Base-by-base conservation (phyloP, 1,140 invertebrate species). In the Helicoverpa zea region DNA sequence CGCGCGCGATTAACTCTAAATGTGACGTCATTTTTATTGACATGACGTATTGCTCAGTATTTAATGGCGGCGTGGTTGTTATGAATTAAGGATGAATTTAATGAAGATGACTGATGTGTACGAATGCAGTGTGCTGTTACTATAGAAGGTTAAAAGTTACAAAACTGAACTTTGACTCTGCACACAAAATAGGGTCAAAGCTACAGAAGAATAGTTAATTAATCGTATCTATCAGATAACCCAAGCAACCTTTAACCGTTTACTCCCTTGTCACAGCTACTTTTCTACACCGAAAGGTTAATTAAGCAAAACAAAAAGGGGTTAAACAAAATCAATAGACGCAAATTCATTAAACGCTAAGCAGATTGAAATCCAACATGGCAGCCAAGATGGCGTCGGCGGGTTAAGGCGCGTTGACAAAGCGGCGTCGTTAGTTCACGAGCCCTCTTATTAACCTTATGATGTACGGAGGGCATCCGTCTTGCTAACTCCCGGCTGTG, bases 271-370 rank as follows among this genome's bases (percentile, higher is more conserved):
- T 87, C 85, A 84, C 86, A 87, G 87, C 84, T 85, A 86, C 85
- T 86, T 85, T 86, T 82, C 78, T 87, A 91, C 89, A 91, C 81
- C 86, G 82, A 93, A 94, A 94, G 92, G 92, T 94, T 94, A 94
- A 94, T 94, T 94, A 94, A 94, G 92, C 90, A 91, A 94, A 94
- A 94, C 93, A 94, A 94, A 94, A 94, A 94, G 92, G 93, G 93
- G 93, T 94, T 93, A 92, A 94, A 90, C 92, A 94, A 94, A 94
- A 94, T 94, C 93, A 93, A 94, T 94, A 94, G 89, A 90, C 86
- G 90, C 92, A 92, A 94, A 94, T 94, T 94, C 93, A 94, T 94
- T 94, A 94, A 93, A 92, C 92, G 89, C 89, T 94, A 94, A 94
- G 91, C 91, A 94, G 93, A 94, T 94, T 94, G 93, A 93, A 93